Conservation (phyloP, 2,797 vertebrate species). For the Eidolon dupreanum region DNA sequence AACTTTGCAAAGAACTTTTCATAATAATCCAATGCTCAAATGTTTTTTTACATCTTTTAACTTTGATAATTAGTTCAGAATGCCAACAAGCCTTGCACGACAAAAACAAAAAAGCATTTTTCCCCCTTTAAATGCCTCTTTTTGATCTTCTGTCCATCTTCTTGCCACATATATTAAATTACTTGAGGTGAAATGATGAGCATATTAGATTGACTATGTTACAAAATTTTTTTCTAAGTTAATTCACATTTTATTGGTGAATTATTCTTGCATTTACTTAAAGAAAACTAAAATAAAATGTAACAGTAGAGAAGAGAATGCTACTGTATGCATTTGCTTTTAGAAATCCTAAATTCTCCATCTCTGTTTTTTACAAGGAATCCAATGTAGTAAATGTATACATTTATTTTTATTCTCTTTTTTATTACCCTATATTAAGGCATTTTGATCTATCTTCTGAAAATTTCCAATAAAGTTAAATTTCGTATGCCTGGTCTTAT, state of each 20-base stretch:
- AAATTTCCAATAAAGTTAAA: not conserved
- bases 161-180: not conserved
- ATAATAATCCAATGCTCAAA: not conserved
- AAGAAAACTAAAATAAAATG: not conserved
- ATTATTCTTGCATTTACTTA: not conserved
- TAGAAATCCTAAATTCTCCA: not conserved
- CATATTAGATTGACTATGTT: not conserved
- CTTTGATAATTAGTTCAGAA: not conserved
- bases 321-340: not conserved
- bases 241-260: not conserved
- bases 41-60: not conserved
- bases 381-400: not conserved
- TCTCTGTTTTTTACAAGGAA: not conserved
- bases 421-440: slow-evolving; percentile 18
- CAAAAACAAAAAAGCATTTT: not conserved
- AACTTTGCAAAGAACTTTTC: not conserved
- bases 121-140: not conserved
- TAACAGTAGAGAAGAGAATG: not conserved
- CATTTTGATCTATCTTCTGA: slow-evolving; percentile 34
- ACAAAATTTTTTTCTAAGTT: not conserved
- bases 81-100: not conserved
- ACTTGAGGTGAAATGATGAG: not conserved
- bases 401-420: not conserved
- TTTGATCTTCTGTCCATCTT: not conserved
- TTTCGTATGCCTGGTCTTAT: not conserved